A percentile compares a stretch with the other conserved stretches of the same genome.
Conservation (phyloP, 2,888 invertebrate genomes). For the Himalopsyche kuldschensis region DNA sequence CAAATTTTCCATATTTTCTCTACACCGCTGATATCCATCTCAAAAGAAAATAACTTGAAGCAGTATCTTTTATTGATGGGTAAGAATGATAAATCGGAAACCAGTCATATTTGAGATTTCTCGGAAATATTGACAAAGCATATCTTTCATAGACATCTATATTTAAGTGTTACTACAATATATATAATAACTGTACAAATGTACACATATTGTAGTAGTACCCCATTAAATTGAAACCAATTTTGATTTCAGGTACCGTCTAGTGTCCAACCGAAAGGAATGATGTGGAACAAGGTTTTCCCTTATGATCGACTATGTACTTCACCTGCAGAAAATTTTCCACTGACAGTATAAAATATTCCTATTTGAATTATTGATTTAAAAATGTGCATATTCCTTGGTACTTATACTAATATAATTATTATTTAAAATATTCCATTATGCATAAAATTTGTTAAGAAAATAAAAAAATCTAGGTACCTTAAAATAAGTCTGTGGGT, state of each 20-base stretch:
- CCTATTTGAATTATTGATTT: neutral
- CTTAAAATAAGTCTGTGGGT: too few relatives aligned
- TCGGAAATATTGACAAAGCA: too few relatives aligned
- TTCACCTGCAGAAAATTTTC: conserved; percentile 23
- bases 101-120: too few relatives aligned
- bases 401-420: neutral
- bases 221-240: neutral
- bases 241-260: conserved; percentile 52
- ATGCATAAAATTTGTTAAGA: neutral
- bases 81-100: too few relatives aligned
- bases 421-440: neutral
- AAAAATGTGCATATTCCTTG: neutral
- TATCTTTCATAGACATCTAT: too few relatives aligned
- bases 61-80: too few relatives aligned
- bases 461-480: too few relatives aligned
- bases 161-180: too few relatives aligned
- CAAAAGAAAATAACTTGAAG: too few relatives aligned
- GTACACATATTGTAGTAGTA: neutral
- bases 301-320: conserved; percentile 50
- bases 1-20: too few relatives aligned
- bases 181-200: too few relatives aligned
- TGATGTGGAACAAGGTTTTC: conserved; percentile 54
- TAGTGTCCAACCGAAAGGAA: conserved; percentile 51
- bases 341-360: conserved; percentile 17
- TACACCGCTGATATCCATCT: too few relatives aligned